Percentiles rank a stretch among this genome's conserved stretches.
Evolutionary conservation across 2,797 vertebrate species (phyloP).

Genomic region (Hippopotamyrus pictus): DNA sequence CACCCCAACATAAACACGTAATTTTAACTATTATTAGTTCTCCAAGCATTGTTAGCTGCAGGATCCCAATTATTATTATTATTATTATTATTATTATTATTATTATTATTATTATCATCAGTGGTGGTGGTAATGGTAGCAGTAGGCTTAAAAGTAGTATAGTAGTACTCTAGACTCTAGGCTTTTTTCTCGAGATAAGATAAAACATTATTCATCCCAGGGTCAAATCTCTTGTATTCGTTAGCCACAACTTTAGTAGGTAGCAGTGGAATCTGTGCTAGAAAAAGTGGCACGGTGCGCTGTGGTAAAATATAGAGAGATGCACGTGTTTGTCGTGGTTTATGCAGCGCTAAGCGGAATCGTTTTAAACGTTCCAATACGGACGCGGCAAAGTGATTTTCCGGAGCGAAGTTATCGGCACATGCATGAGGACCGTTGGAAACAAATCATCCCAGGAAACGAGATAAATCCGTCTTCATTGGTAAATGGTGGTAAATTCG

Average conservation of each 20-base stretch:
- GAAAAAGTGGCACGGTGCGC: background rate
- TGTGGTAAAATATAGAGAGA: background rate
- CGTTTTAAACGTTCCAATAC: background rate
- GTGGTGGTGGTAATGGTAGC: background rate
- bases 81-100: background rate
- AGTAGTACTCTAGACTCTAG: background rate
- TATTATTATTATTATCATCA: background rate
- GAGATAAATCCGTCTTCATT: background rate
- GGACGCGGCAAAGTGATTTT: background rate
- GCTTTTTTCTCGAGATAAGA: background rate
- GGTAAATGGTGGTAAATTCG: background rate
- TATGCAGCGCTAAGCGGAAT: background rate
- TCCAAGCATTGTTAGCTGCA: background rate
- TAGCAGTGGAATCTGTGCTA: background rate
- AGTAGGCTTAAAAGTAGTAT: background rate
- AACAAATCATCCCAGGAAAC: background rate
- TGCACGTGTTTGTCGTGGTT: background rate
- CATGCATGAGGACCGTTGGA: background rate
- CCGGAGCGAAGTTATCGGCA: background rate
- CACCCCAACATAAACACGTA: background rate
- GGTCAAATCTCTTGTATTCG: background rate
- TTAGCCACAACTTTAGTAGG: background rate
- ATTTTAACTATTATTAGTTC: background rate
- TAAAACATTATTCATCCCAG: background rate
- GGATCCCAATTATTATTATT: background rate